phyloP scores from a whole-genome alignment of 2,113 vertebrate species.

The Climacteris rufus region DNA sequence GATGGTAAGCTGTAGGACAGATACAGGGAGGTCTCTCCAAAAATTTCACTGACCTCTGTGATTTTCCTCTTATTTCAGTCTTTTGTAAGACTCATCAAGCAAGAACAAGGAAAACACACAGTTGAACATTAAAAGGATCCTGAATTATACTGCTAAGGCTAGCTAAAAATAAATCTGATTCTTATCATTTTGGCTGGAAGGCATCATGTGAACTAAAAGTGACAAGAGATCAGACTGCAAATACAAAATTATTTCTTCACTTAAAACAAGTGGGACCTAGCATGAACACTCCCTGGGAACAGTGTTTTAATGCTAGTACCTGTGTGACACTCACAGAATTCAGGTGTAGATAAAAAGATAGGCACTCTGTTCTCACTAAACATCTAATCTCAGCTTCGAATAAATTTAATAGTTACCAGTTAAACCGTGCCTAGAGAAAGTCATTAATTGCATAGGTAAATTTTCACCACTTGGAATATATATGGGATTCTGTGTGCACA shows the following conservation, averaged over 20 bases:
- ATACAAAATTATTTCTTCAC: background rate
- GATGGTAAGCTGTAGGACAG: background rate
- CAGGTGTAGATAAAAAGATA: background rate
- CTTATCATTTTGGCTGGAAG: background rate
- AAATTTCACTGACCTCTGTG: background rate
- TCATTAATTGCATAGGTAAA: background rate
- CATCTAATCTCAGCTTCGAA: background rate
- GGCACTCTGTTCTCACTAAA: background rate
- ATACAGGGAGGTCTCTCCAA: background rate
- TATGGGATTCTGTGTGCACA: background rate
- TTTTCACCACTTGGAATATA: background rate
- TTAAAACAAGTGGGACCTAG: background rate
- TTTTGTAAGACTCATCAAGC: background rate
- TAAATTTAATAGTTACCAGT: background rate
- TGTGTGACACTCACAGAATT: background rate
- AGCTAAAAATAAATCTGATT: slow-evolving; percentile 11
- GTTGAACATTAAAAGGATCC: background rate
- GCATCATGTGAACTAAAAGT: background rate
- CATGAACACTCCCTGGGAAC: background rate
- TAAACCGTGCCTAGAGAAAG: background rate
- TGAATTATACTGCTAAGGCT: background rate
- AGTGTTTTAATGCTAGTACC: background rate
- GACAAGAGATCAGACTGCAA: background rate
- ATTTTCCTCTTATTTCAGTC: background rate
- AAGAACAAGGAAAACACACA: background rate